Evolutionary conservation across 2,797 vertebrate genomes (phyloP), one percentile per base, ranked within the genome.

Genomic region (Euphonia xanthogaster): DNA sequence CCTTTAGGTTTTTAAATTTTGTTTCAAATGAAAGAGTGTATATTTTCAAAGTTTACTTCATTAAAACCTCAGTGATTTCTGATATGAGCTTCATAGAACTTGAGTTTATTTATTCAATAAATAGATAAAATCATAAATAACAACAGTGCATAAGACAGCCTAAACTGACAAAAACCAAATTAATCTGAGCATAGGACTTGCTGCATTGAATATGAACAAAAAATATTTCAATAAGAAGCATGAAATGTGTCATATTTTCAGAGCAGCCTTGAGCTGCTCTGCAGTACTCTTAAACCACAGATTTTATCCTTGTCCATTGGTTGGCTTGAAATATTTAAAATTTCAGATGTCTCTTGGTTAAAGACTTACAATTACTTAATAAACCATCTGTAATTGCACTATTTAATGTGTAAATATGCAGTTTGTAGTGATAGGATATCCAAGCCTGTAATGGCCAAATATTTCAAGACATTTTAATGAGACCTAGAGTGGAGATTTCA

Each of bases 101-200:
- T 68, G 40, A 82, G 68, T 95, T 78, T 81, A 93, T 88, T 74
- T 90, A 90, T 94, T 94, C 88, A 96, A 94, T 90, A 86, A 84
- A 95, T 94, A 91, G 73, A 86, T 93, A 82, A 89, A 96, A 88
- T 88, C 9, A 82, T 83, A 91, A 97, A 96, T 95, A 97, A 78
- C 88, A 90, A 86, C 74, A 94, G 83, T 90, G 67, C 83, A 42
- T 88, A 92, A 93, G 77, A 94, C 80, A 66, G 37, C 17, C 54
- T 72, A 83, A 92, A 91, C 85, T 91, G 87, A 91, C 87, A 90
- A 90, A 82, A 42, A 7, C 0, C 57, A 93, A 68, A 88, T 67
- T 85, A 95, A 84, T 75, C 40, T 68, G 42, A 74, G 55, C 50
- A 55, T 28, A 37, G 71, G 58, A 53, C 33, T 83, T 85, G 55